These are phyloP conservation scores for Hirtodrosophila confusa DNA, from an alignment of 2,888 invertebrate genomes.

Conservation along the genomic window DNA sequence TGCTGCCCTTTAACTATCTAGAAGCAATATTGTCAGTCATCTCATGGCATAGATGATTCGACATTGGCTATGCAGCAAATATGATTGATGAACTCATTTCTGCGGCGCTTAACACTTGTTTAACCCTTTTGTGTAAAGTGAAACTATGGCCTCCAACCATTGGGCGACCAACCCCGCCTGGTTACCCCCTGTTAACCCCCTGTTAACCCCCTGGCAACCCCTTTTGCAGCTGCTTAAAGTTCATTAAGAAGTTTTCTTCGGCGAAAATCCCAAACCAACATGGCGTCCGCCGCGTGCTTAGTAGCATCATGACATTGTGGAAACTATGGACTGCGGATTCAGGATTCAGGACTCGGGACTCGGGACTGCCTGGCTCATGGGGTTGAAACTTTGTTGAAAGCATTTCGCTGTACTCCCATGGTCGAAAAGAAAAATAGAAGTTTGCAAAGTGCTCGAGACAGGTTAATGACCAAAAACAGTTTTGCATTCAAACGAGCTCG, in stretches of 20 bases:
- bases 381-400: slow-evolving; percentile 69
- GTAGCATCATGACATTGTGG: slow-evolving; percentile 52
- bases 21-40: not conserved
- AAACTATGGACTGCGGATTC: slow-evolving; percentile 38
- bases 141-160: slow-evolving; percentile 7
- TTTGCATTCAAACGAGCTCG: slow-evolving; percentile 73
- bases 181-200: not conserved
- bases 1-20: not conserved
- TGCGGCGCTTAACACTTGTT: slow-evolving; percentile 70
- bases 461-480: slow-evolving; percentile 78
- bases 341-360: slow-evolving; percentile 2
- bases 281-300: slow-evolving; percentile 42
- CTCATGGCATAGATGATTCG: slow-evolving; percentile 44
- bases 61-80: slow-evolving; percentile 47
- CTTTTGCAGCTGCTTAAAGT: slow-evolving; percentile 49
- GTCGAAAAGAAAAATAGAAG: slow-evolving; percentile 30
- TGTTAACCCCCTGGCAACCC: not conserved
- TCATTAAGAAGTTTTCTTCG: slow-evolving; percentile 71
- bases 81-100: slow-evolving; percentile 68
- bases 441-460: slow-evolving; percentile 76
- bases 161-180: too few species aligned
- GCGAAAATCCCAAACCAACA: slow-evolving; percentile 32
- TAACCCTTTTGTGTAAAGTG: slow-evolving; percentile 67
- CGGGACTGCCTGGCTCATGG: slow-evolving; percentile 28
- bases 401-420: slow-evolving; percentile 61